These are phyloP conservation scores for Microcebus lehilahytsara DNA, from an alignment of 2,113 vertebrate genomes.

Conservation along the genomic window DNA sequence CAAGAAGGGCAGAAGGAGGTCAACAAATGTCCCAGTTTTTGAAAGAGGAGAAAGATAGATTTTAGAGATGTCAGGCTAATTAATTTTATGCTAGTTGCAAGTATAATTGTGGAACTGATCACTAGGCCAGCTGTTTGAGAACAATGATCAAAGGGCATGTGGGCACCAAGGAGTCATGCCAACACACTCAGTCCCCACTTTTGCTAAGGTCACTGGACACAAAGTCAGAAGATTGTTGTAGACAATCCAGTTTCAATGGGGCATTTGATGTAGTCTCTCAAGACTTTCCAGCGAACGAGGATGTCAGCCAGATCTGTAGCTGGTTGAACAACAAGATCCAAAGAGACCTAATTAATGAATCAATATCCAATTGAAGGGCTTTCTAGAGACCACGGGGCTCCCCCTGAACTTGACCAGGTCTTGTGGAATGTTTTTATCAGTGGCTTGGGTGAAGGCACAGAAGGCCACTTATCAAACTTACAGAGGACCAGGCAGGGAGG, in stretches of 20 bases:
- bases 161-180: background rate
- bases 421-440: slow-evolving; percentile 59
- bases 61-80: background rate
- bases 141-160: background rate
- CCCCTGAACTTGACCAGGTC: slow-evolving; percentile 56
- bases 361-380: slow-evolving; percentile 17
- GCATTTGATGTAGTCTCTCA: background rate
- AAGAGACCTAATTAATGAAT: slow-evolving; percentile 42
- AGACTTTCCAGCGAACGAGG: background rate
- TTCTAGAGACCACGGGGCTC: slow-evolving; percentile 15
- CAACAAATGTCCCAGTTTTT: background rate
- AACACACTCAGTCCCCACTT: background rate
- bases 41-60: background rate
- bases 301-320: background rate
- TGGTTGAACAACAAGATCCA: background rate
- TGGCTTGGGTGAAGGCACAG: slow-evolving; percentile 43
- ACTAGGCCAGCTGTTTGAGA: background rate
- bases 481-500: background rate
- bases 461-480: slow-evolving; percentile 32
- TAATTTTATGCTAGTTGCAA: background rate
- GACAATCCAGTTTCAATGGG: background rate
- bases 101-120: background rate
- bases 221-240: background rate
- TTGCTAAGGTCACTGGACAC: background rate
- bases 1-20: background rate